Evolutionary conservation across 2,113 vertebrate genomes (phyloP).

Genomic region (Anser cygnoides): DNA sequence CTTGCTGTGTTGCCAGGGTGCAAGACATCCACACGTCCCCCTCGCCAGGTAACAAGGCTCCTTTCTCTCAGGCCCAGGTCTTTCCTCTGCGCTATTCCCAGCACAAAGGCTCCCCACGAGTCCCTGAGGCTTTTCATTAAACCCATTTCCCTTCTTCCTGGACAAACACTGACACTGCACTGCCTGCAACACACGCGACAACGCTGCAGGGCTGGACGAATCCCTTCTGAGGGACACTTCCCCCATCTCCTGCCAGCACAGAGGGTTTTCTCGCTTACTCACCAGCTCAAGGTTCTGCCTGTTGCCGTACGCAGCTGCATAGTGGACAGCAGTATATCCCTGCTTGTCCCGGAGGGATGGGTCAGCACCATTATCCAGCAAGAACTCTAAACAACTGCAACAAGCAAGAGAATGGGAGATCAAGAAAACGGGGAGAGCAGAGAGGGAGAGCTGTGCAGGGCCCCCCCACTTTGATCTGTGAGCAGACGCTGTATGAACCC

Average conservation of each 20-base stretch:
- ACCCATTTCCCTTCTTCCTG: neutral
- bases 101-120: neutral
- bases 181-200: neutral
- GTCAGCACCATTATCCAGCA: slow-evolving; percentile 94
- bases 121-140: neutral
- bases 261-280: neutral
- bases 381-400: slow-evolving; percentile 90
- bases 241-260: neutral
- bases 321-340: slow-evolving; percentile 96
- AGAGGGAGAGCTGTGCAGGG: neutral
- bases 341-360: slow-evolving; percentile 91
- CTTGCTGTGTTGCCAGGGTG: neutral
- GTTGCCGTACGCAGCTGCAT: slow-evolving; percentile 94
- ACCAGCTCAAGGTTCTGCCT: slow-evolving; percentile 96
- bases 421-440: no score
- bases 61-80: neutral
- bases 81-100: rapidly evolving
- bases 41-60: neutral
- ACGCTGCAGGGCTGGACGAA: neutral
- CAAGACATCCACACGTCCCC: neutral
- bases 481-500: neutral
- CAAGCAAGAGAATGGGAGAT: neutral
- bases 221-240: rapidly evolving
- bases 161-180: neutral
- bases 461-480: rapidly evolving